A percentile compares a stretch with the other conserved stretches of the same genome.
Evolutionary conservation across 2,113 vertebrate genomes (phyloP).

Genomic region (Campylomormyrus numenius): DNA sequence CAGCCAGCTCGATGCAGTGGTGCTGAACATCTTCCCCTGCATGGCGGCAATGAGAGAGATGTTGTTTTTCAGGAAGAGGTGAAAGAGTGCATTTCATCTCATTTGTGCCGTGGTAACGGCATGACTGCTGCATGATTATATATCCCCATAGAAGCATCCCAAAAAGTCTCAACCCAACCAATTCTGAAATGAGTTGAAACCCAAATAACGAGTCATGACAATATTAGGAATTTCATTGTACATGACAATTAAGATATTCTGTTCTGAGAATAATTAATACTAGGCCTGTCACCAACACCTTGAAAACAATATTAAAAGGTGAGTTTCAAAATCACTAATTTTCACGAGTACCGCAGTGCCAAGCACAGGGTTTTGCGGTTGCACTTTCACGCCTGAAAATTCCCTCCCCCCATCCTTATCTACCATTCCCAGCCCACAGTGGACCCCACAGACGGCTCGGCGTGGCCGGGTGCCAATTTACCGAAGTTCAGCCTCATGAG

Average conservation of each 20-base stretch:
- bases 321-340: not conserved
- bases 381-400: not conserved
- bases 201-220: not conserved
- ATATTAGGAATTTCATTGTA: not conserved
- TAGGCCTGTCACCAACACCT: not conserved
- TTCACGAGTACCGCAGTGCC: not conserved
- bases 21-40: slow-evolving; percentile 83
- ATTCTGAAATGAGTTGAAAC: not conserved
- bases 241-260: not conserved
- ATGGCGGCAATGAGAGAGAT: slow-evolving; percentile 25
- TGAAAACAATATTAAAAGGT: not conserved
- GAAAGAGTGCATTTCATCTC: not conserved
- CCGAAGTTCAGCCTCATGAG: slow-evolving; percentile 89
- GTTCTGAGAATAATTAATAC: not conserved
- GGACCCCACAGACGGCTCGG: not conserved
- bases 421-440: not conserved
- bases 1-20: slow-evolving; percentile 72
- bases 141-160: not conserved
- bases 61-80: not conserved
- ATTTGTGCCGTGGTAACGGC: not conserved
- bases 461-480: slow-evolving; percentile 38
- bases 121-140: not conserved
- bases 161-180: not conserved
- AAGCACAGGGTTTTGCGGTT: not conserved
- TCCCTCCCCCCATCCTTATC: not conserved